These are phyloP conservation scores for Triops longicaudatus DNA, from an alignment of 1,140 invertebrate species.

Conservation along the genomic window DNA sequence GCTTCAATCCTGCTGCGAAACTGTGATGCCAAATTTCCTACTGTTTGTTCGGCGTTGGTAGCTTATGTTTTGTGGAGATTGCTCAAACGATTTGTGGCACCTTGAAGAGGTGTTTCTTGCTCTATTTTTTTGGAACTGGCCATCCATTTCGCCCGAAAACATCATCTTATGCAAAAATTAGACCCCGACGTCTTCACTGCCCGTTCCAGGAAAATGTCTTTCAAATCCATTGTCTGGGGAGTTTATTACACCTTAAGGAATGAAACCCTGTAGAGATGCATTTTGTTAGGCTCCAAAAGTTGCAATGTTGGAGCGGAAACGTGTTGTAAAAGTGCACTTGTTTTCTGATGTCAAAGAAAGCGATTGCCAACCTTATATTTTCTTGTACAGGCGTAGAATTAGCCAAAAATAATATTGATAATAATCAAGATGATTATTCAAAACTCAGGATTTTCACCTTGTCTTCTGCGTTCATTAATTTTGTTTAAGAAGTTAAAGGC, in stretches of 20 bases:
- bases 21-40: neutral
- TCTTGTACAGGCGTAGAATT: neutral
- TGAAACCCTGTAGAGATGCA: neutral
- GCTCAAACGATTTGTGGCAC: neutral
- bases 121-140: neutral
- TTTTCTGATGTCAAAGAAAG: neutral
- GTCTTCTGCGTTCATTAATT: neutral
- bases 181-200: neutral
- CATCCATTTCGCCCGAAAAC: neutral
- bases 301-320: neutral
- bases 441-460: slow-evolving; percentile 8
- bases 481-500: neutral
- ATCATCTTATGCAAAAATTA: neutral
- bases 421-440: neutral
- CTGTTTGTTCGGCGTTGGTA: neutral
- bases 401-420: neutral
- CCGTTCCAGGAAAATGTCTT: slow-evolving; percentile 9
- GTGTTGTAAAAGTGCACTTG: neutral
- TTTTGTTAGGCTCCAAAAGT: neutral
- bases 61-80: neutral
- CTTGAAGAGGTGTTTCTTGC: neutral
- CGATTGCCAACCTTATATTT: neutral
- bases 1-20: neutral
- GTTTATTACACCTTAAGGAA: neutral
- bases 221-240: neutral